Conservation (phyloP, 2,888 invertebrate genomes). For the Nemurella pictetii region DNA sequence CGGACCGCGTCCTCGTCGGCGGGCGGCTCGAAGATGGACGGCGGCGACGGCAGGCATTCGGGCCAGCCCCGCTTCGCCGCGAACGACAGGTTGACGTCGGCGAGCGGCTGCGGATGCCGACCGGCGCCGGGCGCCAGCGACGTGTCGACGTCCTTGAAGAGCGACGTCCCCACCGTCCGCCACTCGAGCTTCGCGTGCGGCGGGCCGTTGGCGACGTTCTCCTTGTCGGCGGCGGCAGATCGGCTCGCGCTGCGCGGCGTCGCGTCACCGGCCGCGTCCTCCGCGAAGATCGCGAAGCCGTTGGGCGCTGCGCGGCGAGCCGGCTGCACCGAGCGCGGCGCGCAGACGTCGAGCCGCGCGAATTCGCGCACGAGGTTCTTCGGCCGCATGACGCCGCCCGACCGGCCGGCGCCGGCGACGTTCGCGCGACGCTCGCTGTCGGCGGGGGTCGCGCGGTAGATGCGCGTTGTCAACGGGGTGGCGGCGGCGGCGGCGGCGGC, state of each 20-base stretch:
- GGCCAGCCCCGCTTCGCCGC: background rate
- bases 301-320: no score
- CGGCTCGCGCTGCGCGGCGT: no score
- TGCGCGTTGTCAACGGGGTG: background rate
- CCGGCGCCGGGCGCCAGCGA: background rate
- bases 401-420: background rate
- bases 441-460: background rate
- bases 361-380: background rate
- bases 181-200: no score
- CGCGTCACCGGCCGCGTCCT: background rate
- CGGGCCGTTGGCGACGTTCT: no score
- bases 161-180: no score
- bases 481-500: background rate
- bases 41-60: background rate
- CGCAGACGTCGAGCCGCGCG: background rate
- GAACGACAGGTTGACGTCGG: background rate
- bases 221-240: no score
- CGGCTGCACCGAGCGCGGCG: background rate
- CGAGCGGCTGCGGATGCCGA: no score
- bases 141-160: background rate
- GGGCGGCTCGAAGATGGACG: background rate
- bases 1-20: background rate
- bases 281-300: background rate
- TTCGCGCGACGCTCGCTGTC: background rate
- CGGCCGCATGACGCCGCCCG: background rate